Conservation (phyloP, 2,888 invertebrate species). For the Drosophila putrida region DNA sequence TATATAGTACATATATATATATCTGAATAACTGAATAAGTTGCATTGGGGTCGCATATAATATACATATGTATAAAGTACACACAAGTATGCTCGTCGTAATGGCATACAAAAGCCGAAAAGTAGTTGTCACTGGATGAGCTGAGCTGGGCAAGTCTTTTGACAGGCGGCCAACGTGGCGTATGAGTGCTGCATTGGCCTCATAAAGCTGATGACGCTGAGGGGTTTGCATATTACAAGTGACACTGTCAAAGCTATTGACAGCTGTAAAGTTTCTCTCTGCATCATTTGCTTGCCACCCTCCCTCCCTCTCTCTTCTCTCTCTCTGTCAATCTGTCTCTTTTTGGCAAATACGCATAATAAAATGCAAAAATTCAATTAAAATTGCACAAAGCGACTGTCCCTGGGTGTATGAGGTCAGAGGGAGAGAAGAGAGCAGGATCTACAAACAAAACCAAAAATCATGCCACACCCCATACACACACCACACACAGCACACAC, state of each 20-base stretch:
- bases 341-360: conserved; percentile 61
- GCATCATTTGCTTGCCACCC: conserved; percentile 35
- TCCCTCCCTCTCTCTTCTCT: background rate
- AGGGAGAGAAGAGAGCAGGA: too few relatives aligned
- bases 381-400: conserved; percentile 69
- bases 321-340: conserved; percentile 12
- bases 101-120: conserved; percentile 62
- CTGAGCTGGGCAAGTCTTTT: conserved; percentile 28
- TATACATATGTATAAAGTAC: too few relatives aligned
- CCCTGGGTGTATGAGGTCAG: conserved; percentile 19
- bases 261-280: conserved; percentile 72
- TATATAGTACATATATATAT: conserved; percentile 23
- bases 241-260: conserved; percentile 71
- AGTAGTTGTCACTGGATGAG: conserved; percentile 55
- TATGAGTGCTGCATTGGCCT: conserved; percentile 55
- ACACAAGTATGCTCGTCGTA: conserved; percentile 38
- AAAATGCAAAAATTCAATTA: conserved; percentile 78
- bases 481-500: background rate
- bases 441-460: conserved; percentile 34
- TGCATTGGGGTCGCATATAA: conserved; percentile 45
- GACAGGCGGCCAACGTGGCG: conserved; percentile 60
- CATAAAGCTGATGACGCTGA: conserved; percentile 2
- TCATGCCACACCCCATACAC: conserved; percentile 17
- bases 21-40: conserved; percentile 49
- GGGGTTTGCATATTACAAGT: conserved; percentile 7